Percentiles rank a stretch among this genome's conserved stretches.
These are phyloP conservation scores for Xenopus petersii DNA, from an alignment of 2,797 vertebrate species.

Conservation along the genomic window DNA sequence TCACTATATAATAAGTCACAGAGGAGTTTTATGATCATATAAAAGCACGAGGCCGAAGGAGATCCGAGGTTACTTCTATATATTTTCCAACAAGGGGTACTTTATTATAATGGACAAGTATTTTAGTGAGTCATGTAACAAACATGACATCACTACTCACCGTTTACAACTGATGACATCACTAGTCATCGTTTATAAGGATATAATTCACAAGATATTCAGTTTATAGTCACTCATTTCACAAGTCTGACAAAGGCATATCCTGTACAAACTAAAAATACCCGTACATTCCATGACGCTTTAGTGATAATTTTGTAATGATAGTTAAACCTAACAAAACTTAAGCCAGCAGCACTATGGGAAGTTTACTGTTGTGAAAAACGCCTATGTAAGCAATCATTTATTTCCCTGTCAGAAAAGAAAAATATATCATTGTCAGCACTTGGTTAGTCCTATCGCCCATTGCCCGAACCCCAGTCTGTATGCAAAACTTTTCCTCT, in stretches of 20 bases:
- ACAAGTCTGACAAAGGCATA: neutral
- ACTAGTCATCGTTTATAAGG: no score
- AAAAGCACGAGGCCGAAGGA: no score
- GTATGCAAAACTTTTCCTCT: no score
- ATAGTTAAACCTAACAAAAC: neutral
- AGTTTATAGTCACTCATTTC: neutral
- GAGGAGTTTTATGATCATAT: no score
- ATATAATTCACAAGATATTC: no score
- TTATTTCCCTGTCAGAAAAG: neutral
- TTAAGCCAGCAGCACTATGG: neutral
- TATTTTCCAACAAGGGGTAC: no score
- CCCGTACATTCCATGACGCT: neutral
- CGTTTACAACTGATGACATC: no score
- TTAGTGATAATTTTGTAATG: neutral
- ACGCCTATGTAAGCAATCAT: conserved; percentile 3
- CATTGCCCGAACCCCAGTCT: conserved; percentile 12
- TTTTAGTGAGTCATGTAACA: no score
- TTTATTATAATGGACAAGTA: no score
- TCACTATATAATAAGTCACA: no score
- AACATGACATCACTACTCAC: no score
- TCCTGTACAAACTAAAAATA: conserved; percentile 9
- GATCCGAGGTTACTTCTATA: no score
- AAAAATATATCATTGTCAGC: conserved; percentile 10
- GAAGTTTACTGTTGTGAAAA: neutral
- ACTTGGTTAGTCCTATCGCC: neutral